A percentile compares a stretch with the other conserved stretches of the same genome.
Conservation (phyloP, 2,113 vertebrate species). For the Barnardius zonarius region DNA sequence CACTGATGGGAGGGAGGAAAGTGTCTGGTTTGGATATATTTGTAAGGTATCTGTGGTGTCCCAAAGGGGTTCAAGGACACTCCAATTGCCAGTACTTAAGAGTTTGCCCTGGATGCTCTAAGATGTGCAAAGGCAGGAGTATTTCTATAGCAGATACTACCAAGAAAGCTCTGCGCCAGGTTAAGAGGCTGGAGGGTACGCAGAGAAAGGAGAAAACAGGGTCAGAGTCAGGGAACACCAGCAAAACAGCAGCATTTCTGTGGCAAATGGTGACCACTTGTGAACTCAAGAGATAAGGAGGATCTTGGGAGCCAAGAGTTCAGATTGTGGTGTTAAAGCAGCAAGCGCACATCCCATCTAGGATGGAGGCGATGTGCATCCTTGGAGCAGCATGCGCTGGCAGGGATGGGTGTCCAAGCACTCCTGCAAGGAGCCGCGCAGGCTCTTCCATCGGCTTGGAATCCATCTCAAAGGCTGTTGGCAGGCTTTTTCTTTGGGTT, state of each 20-base stretch:
- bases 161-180: background rate
- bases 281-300: background rate
- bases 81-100: no score
- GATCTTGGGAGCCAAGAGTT: background rate
- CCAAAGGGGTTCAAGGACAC: background rate
- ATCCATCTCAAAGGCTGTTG: background rate
- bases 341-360: background rate
- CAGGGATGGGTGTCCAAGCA: no score
- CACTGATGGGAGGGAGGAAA: background rate
- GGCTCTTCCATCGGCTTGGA: background rate
- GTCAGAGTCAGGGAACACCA: background rate
- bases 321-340: background rate
- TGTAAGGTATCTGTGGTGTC: background rate
- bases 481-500: background rate
- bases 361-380: background rate
- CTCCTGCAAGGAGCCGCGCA: fast-evolving
- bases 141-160: background rate
- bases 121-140: background rate
- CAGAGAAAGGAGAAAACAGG: background rate
- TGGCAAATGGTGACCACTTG: background rate
- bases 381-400: fast-evolving
- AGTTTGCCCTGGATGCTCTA: background rate
- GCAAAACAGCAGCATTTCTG: background rate
- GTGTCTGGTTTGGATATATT: background rate
- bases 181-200: background rate